Base-by-base conservation (phyloP, 2,888 invertebrate species). In the Carpatolechia fugitivella region DNA sequence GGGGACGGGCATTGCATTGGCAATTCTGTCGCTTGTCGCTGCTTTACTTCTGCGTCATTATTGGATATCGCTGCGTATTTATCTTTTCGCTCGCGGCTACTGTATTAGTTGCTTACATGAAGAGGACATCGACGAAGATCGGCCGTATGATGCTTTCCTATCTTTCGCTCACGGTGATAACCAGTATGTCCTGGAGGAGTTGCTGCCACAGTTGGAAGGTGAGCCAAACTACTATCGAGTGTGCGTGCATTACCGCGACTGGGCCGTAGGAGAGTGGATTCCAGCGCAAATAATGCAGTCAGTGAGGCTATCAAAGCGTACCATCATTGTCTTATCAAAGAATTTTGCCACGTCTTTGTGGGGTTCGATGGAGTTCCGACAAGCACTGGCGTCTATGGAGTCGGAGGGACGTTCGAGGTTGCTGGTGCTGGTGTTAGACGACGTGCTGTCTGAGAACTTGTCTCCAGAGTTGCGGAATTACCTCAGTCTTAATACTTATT, bases 141-240 rank as follows among this genome's bases (percentile, higher is more conserved):
- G 65, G 4, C 68, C 55, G 29, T 97, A 93, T 78, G 97, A 97
- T 77, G 96, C 95, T 0, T 97, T 97, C 77, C 91, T 97, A 60
- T 95, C 96, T 65, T 96, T 93, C 75, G 94, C 96, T 3, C 94
- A 95, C 73, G 92, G 92, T 72, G 96, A 97, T 75, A 93, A 94
- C 68, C 92, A 92, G 8, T 94, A 94, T 68, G 93, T 95, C 10
- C 84, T 92, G 0, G 91, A 93, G 49, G 87, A 93, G 61, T 75
- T 96, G 57, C 89, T 94, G 44, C 91, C 94, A 0, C 91, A 91
- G 48, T 82, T 96, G 56, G 95, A 95, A 76, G 24, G 49, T 47
- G 67, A 82, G 79, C 55, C 93, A 92, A 1, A 89, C 56, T 63
- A 24, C 18, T 55, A 92, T 0, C 84, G 88, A 66, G 78, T 96